A percentile compares a stretch with the other conserved stretches of the same genome.
These are phyloP conservation scores for Oryzias curvinotus DNA, from an alignment of 2,113 vertebrate species.

Conservation along the genomic window DNA sequence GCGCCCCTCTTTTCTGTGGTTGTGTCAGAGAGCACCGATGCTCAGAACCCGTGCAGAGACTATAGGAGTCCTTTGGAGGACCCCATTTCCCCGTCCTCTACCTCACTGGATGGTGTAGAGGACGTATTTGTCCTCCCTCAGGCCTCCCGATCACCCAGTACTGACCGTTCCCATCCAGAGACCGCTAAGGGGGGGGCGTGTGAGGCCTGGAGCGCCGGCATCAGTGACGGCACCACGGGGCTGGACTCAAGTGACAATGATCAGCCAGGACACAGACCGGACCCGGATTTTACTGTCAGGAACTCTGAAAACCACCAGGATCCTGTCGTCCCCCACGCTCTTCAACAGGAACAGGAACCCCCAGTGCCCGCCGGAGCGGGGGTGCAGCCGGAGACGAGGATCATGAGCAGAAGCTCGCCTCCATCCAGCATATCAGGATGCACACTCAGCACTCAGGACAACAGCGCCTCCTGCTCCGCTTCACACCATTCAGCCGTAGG, in stretches of 20 bases:
- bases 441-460: constrained; percentile 51
- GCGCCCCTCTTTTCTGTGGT: constrained; percentile 55
- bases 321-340: constrained; percentile 37
- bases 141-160: constrained; percentile 65
- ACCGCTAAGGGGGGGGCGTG: neutral
- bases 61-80: constrained; percentile 72
- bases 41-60: constrained; percentile 53
- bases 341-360: constrained; percentile 67
- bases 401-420: constrained; percentile 75
- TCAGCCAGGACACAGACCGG: constrained; percentile 9
- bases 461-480: constrained; percentile 25
- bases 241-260: constrained; percentile 36
- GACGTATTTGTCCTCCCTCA: constrained; percentile 69
- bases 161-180: constrained; percentile 39
- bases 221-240: constrained; percentile 5
- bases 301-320: constrained; percentile 31
- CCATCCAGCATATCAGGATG: constrained; percentile 60
- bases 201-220: constrained; percentile 19
- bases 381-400: constrained; percentile 71
- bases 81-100: constrained; percentile 64
- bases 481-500: constrained; percentile 10
- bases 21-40: constrained; percentile 8
- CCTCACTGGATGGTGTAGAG: constrained; percentile 63
- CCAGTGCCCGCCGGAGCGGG: constrained; percentile 70
- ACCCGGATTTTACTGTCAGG: constrained; percentile 48